Evolutionary conservation across 1,140 invertebrate species (phyloP), one percentile per base, ranked within the genome.

Genomic region (Bombus pascuorum): DNA sequence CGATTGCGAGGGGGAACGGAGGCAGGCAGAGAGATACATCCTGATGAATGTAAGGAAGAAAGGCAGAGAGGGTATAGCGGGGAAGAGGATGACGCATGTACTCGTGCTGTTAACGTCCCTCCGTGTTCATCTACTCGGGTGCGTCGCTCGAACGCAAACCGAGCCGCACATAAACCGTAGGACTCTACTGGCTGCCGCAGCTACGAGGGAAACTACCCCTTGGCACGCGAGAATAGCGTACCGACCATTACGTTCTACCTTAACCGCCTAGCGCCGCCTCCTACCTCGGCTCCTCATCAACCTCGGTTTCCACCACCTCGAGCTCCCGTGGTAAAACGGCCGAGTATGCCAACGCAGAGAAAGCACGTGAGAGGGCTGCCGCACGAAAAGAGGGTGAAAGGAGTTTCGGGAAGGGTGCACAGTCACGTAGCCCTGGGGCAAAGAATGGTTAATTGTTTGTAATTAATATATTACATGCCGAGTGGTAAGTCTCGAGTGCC

Each of bases 401-500:
- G 25, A 71, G 83, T 85, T 79, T 85, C 42, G 32, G 75, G 76
- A n/a, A 44, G 53, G 47, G 74, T 15, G 83, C 10, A 42, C 71
- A 74, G 86, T 91, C 90, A 88, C 90, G 88, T 91, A 91, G 85
- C 74, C 59, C n/a, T 37, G 39, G 71, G 71, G 79, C 71, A 85
- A 91, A 93, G 84, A 89, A 92, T 92, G 81, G 83, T 87, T 92
- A 93, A 93, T 93, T 93, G 91, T 93, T 93, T 93, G 83, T 90
- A 93, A 92, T 93, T 93, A 93, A 93, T 93, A 93, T 93, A 93
- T 93, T 92, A 93, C 91, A 91, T 87, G 89, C 76, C 85, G 89
- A 90, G 91, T 89, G 87, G 83, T 88, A 91, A 90, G 87, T 88
- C 87, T 80, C 86, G 83, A 86, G 86, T 65, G 83, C 84, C 81